Evolutionary conservation across 2,113 vertebrate genomes (phyloP).

Genomic region (Ivindomyrus marchei): DNA sequence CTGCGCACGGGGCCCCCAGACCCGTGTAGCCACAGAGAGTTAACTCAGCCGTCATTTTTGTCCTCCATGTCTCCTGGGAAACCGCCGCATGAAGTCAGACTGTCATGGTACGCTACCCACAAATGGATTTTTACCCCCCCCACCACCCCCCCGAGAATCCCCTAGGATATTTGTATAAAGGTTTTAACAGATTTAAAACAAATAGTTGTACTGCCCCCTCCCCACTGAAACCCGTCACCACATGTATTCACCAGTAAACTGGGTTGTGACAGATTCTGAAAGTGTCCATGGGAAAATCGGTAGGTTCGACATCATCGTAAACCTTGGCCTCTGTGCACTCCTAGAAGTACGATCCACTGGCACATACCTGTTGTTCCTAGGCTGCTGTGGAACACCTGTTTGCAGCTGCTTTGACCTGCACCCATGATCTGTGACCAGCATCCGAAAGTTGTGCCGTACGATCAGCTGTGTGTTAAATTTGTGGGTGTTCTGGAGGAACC

Average conservation of each 20-base stretch:
- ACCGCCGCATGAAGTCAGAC: constrained; percentile 42
- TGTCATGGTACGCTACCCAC: constrained; percentile 70
- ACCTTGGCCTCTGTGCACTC: neutral
- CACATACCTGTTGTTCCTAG: neutral
- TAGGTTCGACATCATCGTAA: neutral
- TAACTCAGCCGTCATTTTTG: constrained; percentile 24
- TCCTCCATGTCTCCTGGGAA: constrained; percentile 63
- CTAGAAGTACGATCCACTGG: neutral
- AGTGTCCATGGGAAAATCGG: neutral
- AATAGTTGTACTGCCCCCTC: constrained; percentile 64
- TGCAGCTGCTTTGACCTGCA: neutral
- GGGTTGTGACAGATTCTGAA: neutral
- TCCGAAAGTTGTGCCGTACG: neutral
- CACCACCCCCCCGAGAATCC: constrained; percentile 49
- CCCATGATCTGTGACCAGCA: neutral
- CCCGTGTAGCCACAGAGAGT: constrained; percentile 30
- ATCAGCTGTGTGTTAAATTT: neutral
- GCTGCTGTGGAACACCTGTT: neutral
- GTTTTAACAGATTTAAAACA: constrained; percentile 65
- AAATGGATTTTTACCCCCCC: constrained; percentile 69
- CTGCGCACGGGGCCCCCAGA: constrained; percentile 27
- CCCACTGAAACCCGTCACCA: constrained; percentile 57
- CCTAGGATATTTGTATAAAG: constrained; percentile 63
- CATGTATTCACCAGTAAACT: constrained; percentile 52
- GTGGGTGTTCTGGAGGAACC: neutral